Conservation (phyloP, 2,888 invertebrate genomes). For the Mantis religiosa region DNA sequence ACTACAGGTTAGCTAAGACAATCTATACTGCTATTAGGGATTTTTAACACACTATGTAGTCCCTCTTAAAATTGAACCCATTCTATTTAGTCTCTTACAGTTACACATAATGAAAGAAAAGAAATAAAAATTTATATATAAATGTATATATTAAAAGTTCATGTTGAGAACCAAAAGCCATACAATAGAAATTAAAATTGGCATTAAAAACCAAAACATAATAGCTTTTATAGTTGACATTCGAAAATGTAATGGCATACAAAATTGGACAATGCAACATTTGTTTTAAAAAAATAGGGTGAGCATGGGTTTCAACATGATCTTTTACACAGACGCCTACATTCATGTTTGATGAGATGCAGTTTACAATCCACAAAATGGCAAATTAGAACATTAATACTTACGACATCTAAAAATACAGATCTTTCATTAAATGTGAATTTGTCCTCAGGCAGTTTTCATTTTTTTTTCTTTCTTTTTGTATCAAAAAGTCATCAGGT, state of each 20-base stretch:
- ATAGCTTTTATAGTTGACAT: not conserved
- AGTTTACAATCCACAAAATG: not conserved
- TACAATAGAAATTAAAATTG: not conserved
- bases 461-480: not conserved
- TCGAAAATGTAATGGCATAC: not conserved
- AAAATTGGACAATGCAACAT: not conserved
- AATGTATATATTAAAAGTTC: not conserved
- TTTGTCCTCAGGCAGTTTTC: conserved; percentile 4
- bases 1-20: not conserved
- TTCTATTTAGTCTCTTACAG: not conserved
- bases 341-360: not conserved
- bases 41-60: not conserved
- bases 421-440: not conserved
- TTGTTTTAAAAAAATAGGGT: not conserved
- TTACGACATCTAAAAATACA: conserved; percentile 22
- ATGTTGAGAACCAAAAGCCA: not conserved
- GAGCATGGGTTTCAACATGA: not conserved
- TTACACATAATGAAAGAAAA: not conserved
- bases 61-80: not conserved
- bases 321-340: not conserved
- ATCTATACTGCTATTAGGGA: not conserved
- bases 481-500: not conserved
- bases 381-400: not conserved
- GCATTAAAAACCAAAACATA: not conserved
- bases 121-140: not conserved